phyloP scores from a whole-genome alignment of 2,888 invertebrate species.

The Helobdella robusta region DNA sequence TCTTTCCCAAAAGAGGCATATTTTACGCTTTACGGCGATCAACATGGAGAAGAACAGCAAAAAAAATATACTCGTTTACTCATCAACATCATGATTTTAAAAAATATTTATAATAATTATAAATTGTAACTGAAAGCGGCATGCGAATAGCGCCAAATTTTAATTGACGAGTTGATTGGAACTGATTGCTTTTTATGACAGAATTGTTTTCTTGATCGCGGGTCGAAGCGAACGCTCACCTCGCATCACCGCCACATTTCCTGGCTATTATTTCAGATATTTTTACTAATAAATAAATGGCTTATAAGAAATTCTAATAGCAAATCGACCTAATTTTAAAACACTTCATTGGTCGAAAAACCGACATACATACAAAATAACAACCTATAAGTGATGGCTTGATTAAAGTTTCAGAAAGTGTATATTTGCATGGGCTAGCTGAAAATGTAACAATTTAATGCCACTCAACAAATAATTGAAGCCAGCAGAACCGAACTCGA shows the following conservation, averaged over 20 bases:
- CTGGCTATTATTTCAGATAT: neutral
- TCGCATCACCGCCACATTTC: neutral
- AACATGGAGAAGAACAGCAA: neutral
- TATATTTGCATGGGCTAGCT: no score
- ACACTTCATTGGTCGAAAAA: neutral
- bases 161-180: neutral
- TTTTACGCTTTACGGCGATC: neutral
- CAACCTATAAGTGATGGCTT: no score
- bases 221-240: neutral
- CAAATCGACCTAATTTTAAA: neutral
- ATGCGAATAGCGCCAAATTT: slow-evolving; percentile 22
- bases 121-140: slow-evolving; percentile 15
- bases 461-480: no score
- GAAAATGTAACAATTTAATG: no score
- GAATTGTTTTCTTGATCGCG: neutral
- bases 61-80: no score
- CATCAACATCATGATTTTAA: neutral
- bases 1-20: slow-evolving; percentile 18
- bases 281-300: neutral
- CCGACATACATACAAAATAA: slow-evolving; percentile 1
- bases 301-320: slow-evolving; percentile 10
- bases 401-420: no score
- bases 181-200: no score
- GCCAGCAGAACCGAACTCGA: no score
- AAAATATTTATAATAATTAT: neutral